Conservation (phyloP, 1,140 invertebrate genomes). For the Megalonaias nervosa region DNA sequence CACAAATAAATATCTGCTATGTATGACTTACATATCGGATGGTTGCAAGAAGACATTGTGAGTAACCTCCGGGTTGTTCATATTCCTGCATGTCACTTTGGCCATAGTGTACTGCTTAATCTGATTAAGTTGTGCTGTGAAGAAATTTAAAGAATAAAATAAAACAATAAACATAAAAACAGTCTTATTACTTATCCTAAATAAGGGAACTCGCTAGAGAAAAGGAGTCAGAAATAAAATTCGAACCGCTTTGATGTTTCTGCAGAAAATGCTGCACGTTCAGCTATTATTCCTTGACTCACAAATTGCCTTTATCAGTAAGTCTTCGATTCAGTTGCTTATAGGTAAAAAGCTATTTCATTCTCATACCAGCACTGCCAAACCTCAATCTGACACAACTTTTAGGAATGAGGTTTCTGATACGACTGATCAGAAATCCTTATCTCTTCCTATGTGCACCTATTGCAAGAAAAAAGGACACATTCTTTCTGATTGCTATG, state of each 20-base stretch:
- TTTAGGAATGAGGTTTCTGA: no score
- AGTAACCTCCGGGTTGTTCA: constrained; percentile 10
- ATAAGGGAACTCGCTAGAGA: no score
- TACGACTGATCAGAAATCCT: no score
- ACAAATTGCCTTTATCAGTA: no score
- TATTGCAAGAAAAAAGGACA: no score
- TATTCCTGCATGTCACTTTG: constrained; percentile 26
- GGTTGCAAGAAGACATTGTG: constrained; percentile 14
- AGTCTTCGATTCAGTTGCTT: background rate
- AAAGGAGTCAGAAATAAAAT: no score
- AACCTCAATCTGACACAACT: background rate
- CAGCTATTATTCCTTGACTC: no score
- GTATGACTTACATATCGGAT: constrained; percentile 1
- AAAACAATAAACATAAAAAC: no score
- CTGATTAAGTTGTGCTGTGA: constrained; percentile 24
- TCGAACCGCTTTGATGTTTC: background rate
- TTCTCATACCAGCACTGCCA: background rate
- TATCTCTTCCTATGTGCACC: no score
- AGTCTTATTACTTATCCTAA: no score
- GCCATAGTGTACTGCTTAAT: constrained; percentile 25
- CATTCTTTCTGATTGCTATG: no score
- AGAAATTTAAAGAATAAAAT: background rate
- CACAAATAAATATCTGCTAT: background rate
- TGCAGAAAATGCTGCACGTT: no score
- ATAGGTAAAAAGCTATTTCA: background rate